Conservation (phyloP, 1,140 invertebrate species). For the Pachypsylla venusta region DNA sequence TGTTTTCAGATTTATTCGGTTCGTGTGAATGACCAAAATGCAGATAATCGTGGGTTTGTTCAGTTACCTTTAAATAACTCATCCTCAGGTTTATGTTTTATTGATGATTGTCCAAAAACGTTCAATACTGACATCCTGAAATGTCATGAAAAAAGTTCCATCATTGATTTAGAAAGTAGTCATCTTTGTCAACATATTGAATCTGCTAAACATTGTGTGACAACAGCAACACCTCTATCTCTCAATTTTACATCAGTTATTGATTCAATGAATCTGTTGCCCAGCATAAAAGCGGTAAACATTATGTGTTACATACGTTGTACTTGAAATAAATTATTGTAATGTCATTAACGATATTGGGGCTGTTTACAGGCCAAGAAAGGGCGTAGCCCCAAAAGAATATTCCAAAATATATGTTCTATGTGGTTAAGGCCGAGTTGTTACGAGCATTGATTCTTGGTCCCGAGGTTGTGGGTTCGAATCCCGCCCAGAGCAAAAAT, state of each 20-base stretch:
- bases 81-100: not conserved
- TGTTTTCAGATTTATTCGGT: not conserved
- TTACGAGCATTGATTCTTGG: too few species aligned
- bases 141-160: not conserved
- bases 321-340: too few species aligned
- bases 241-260: not conserved
- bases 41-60: slow-evolving; percentile 1
- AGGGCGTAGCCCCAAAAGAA: too few species aligned
- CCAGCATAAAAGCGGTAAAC: not conserved
- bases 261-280: not conserved
- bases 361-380: too few species aligned
- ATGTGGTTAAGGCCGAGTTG: too few species aligned
- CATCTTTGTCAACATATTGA: slow-evolving; percentile 2
- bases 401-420: too few species aligned
- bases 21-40: not conserved
- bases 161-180: not conserved
- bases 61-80: not conserved
- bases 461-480: too few species aligned
- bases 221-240: not conserved
- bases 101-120: slow-evolving; percentile 7
- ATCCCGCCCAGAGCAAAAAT: too few species aligned
- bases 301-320: too few species aligned
- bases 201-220: not conserved
- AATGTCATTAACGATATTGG: too few species aligned
- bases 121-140: not conserved